Percentiles rank a stretch among this genome's conserved stretches.
phyloP scores from a whole-genome alignment of 2,797 vertebrate genomes.

The Hirundo rustica region DNA sequence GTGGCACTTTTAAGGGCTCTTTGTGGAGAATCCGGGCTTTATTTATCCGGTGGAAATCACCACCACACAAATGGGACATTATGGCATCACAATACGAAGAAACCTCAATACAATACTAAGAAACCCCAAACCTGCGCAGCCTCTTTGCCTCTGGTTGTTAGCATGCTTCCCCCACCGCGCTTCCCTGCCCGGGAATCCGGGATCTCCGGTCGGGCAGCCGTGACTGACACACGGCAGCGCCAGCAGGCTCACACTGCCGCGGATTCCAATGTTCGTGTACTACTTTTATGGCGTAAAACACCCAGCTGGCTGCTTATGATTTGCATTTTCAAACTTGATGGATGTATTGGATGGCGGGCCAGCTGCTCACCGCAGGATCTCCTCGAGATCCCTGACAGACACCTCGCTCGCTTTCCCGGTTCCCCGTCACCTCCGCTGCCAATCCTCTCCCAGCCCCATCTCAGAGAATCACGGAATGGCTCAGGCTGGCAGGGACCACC shows the following conservation, averaged over 20 bases:
- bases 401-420: rapidly evolving
- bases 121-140: not conserved
- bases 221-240: not conserved
- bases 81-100: not conserved
- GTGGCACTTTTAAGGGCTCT: not conserved
- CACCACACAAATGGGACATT: not conserved
- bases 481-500: not conserved
- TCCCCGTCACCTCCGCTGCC: not conserved
- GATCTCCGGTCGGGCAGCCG: not conserved
- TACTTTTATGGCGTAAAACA: not conserved
- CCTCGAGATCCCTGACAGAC: not conserved
- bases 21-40: not conserved
- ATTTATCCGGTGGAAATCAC: not conserved
- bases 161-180: not conserved
- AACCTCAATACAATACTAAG: not conserved
- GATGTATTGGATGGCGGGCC: rapidly evolving
- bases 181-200: not conserved
- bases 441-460: not conserved
- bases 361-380: not conserved
- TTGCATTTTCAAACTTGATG: too few species aligned
- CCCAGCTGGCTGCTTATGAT: too few species aligned
- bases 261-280: rapidly evolving
- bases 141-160: not conserved
- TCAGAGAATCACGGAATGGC: rapidly evolving
- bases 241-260: not conserved